Conservation (phyloP, 1,140 invertebrate genomes). For the Drosophila navojoa region DNA sequence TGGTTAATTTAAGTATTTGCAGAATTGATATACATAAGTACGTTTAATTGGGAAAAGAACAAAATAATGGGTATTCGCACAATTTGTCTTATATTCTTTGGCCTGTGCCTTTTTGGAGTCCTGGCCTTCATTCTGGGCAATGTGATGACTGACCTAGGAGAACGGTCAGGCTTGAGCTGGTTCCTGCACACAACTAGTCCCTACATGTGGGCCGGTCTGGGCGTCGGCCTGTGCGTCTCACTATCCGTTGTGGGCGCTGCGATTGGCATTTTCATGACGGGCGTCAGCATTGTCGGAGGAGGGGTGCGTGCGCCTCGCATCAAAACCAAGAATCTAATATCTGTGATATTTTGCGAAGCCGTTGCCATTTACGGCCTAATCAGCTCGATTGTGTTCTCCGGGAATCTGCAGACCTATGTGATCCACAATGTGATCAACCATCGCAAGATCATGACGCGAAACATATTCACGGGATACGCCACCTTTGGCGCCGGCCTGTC, state of each 20-base stretch:
- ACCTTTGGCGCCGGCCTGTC: constrained; percentile 97
- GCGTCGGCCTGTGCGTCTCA: constrained; percentile 96
- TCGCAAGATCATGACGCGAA: constrained; percentile 83
- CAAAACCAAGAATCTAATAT: constrained; percentile 99
- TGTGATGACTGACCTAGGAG: constrained; percentile 92
- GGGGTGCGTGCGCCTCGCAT: constrained; percentile 99
- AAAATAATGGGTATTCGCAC: constrained; percentile 38
- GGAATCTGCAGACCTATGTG: constrained; percentile 87
- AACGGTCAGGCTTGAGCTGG: constrained; percentile 94
- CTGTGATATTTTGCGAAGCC: constrained; percentile 99
- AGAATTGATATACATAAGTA: no score
- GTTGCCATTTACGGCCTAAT: constrained; percentile 99
- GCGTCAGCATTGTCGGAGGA: constrained; percentile 97
- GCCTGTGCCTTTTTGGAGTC: constrained; percentile 61
- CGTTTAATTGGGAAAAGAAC: not conserved
- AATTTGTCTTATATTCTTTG: constrained; percentile 22
- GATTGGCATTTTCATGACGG: constrained; percentile 98
- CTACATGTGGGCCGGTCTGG: constrained; percentile 96
- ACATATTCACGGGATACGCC: constrained; percentile 92
- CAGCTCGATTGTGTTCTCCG: constrained; percentile 97
- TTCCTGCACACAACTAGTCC: constrained; percentile 93
- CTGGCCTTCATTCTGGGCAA: constrained; percentile 88
- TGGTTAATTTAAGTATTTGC: not conserved
- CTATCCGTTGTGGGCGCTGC: constrained; percentile 98
- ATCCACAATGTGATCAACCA: constrained; percentile 44